Percentiles rank a stretch among this genome's conserved stretches.
Conservation (phyloP, 2,797 vertebrate genomes). For the Rhinella marina region DNA sequence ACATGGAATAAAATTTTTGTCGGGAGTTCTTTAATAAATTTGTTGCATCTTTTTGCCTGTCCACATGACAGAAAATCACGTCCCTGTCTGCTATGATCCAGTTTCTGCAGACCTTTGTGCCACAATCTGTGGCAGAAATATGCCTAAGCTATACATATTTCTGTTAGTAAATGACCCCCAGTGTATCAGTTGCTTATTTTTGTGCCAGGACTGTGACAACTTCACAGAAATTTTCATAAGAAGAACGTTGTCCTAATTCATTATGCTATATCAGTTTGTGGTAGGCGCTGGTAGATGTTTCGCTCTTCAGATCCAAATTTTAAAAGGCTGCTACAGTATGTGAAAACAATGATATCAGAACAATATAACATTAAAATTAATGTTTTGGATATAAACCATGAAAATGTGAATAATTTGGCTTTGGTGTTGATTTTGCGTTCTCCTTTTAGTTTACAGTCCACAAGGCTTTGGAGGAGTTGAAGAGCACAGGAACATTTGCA, state of each 20-base stretch:
- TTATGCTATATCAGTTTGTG: not conserved
- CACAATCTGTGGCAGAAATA: too few species aligned
- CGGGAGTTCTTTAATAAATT: too few species aligned
- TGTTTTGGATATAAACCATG: not conserved
- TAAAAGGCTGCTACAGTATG: not conserved
- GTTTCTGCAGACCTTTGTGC: too few species aligned
- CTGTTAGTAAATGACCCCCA: too few species aligned
- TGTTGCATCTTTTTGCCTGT: too few species aligned
- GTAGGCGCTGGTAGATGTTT: not conserved
- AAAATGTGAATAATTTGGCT: too few species aligned
- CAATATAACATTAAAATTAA: not conserved
- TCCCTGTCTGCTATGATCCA: too few species aligned
- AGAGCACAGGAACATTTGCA: conserved; percentile 24
- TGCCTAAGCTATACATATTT: too few species aligned
- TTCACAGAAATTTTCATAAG: not conserved
- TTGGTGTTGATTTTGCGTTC: not conserved
- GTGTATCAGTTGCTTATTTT: too few species aligned
- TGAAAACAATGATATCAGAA: not conserved
- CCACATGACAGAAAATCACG: too few species aligned
- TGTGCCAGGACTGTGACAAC: not conserved
- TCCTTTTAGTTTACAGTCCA: conserved; percentile 49
- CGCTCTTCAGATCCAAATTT: not conserved
- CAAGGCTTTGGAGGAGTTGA: conserved; percentile 52
- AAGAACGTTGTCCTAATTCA: not conserved
- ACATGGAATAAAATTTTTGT: too few species aligned